These are phyloP conservation scores for Tetramorium parvispinum DNA, from an alignment of 1,140 invertebrate genomes.

Conservation along the genomic window DNA sequence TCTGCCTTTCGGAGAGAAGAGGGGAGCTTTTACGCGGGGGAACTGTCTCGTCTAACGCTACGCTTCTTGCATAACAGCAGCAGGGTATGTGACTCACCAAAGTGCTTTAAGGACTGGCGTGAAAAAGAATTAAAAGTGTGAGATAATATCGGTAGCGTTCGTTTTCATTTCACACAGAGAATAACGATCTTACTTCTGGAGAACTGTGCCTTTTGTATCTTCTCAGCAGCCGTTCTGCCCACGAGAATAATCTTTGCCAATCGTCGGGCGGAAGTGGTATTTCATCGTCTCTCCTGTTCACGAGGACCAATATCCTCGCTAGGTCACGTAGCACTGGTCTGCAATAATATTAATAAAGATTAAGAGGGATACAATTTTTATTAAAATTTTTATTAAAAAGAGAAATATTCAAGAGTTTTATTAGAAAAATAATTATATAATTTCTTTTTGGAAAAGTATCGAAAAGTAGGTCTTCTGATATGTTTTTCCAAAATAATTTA, in stretches of 20 bases:
- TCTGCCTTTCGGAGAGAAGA: neutral
- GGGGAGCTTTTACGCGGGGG: neutral
- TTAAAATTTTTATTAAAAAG: neutral
- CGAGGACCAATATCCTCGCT: conserved; percentile 90
- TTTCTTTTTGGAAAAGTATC: neutral
- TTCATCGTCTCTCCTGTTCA: conserved; percentile 89
- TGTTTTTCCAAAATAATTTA: conserved; percentile 3
- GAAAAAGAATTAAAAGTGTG: conserved; percentile 74
- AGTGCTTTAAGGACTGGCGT: conserved; percentile 82
- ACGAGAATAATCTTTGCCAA: conserved; percentile 90
- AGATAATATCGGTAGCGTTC: conserved; percentile 39
- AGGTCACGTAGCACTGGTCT: conserved; percentile 91
- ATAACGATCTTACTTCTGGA: conserved; percentile 82
- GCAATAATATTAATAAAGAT: conserved; percentile 77
- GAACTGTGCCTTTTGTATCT: conserved; percentile 89
- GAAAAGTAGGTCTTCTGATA: neutral
- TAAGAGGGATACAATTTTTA: neutral
- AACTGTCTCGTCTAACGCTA: conserved; percentile 25
- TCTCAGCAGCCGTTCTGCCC: conserved; percentile 90
- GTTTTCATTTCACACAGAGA: conserved; percentile 41
- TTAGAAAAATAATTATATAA: conserved; percentile 11
- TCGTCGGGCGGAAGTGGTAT: conserved; percentile 91
- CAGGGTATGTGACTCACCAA: conserved; percentile 78
- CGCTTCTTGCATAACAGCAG: conserved; percentile 27
- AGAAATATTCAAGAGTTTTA: neutral